Percentiles rank a stretch among this genome's conserved stretches.
Conservation (phyloP, 1,140 invertebrate genomes). For the Teleopsis dalmanni region DNA sequence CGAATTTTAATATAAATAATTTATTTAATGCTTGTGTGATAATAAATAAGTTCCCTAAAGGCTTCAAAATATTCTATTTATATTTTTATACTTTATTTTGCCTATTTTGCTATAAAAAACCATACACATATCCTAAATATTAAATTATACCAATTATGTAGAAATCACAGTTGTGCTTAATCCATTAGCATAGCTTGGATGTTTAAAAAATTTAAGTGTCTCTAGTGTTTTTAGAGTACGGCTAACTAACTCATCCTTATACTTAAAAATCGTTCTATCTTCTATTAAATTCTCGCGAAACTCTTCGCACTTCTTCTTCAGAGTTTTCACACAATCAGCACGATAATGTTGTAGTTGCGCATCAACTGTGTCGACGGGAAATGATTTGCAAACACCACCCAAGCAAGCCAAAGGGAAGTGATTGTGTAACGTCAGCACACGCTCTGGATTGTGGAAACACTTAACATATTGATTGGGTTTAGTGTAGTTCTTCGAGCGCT, state of each 20-base stretch:
- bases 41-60: too few species aligned
- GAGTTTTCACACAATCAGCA: slow-evolving; percentile 80
- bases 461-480: slow-evolving; percentile 91
- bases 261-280: slow-evolving; percentile 83
- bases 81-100: too few species aligned
- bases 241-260: slow-evolving; percentile 65
- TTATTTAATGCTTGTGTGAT: too few species aligned
- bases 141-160: too few species aligned
- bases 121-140: too few species aligned
- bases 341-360: slow-evolving; percentile 91
- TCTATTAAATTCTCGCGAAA: slow-evolving; percentile 73
- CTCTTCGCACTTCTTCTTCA: slow-evolving; percentile 79
- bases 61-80: too few species aligned
- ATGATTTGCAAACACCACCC: slow-evolving; percentile 77
- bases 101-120: too few species aligned
- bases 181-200: slow-evolving; percentile 17
- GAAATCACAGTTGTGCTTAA: slow-evolving; percentile 32
- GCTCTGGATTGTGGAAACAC: slow-evolving; percentile 87
- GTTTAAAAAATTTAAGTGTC: slow-evolving; percentile 63
- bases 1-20: too few species aligned
- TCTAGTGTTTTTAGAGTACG: slow-evolving; percentile 62
- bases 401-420: slow-evolving; percentile 86
- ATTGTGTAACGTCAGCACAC: slow-evolving; percentile 84
- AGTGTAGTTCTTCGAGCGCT: slow-evolving; percentile 82
- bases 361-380: slow-evolving; percentile 70